Evolutionary conservation across 2,888 invertebrate genomes (phyloP), one percentile per base, ranked within the genome.

Genomic region (Liposcelis brunnea): DNA sequence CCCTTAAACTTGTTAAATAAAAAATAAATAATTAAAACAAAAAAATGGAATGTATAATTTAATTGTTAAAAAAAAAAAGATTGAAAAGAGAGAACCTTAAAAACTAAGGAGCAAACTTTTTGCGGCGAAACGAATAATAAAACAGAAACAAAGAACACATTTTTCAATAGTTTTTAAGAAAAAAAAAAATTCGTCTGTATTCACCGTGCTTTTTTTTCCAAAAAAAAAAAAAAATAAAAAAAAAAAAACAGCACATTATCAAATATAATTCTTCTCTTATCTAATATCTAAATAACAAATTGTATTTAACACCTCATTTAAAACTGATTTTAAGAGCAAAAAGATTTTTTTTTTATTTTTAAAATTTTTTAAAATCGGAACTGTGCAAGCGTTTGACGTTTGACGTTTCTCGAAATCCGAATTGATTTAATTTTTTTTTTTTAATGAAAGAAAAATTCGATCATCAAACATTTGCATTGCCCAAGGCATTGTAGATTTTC

Each of bases 211-310:
- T 26, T 26, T 8, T 26, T 26, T 26, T 8, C 8, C 8, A 26
- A 26, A 26, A 26, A 26, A n/a, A n/a, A n/a, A n/a, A n/a, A n/a
- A n/a, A n/a, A n/a, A n/a, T n/a, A n/a, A n/a, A n/a, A n/a, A n/a
- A n/a, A n/a, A n/a, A n/a, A n/a, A n/a, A n/a, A n/a, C n/a, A 26
- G 26, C 26, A 26, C 26, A 40, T 40, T 40, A 40, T 40, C 40
- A 40, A 40, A 40, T 40, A 40, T 40, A 40, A 18, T 40, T 35
- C 16, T 35, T 40, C 40, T 40, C 40, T 40, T 14, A 26, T 6
- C 26, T 26, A 26, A 26, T 26, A 26, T 26, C 26, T 26, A 26
- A 26, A 26, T 26, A 26, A 26, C 26, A 26, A 26, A 26, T 8
- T 6, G 26, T 26, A 26, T 26, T 26, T 26, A 26, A 26, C 26